Conservation (phyloP, 1,140 invertebrate species). For the Thrips palmi region DNA sequence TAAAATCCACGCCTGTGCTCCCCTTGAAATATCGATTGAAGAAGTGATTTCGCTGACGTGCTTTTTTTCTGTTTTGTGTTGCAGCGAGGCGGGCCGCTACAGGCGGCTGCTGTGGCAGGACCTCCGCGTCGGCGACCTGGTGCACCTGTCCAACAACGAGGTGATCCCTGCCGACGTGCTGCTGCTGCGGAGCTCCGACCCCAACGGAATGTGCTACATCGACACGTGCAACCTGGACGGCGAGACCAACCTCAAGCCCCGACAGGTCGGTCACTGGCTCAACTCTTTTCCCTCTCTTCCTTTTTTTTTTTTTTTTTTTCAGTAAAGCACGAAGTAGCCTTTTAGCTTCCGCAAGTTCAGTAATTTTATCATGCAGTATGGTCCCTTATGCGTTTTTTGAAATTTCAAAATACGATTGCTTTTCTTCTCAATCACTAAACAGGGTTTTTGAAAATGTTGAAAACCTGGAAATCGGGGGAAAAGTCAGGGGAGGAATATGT, state of each 20-base stretch:
- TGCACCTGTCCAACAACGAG: slow-evolving; percentile 93
- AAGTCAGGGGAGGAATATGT: too few species aligned
- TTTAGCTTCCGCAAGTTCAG: too few species aligned
- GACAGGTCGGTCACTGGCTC: slow-evolving; percentile 63
- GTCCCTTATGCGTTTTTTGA: too few species aligned
- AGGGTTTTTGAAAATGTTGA: too few species aligned
- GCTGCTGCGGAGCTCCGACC: slow-evolving; percentile 74
- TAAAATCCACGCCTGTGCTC: neutral
- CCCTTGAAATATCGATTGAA: slow-evolving; percentile 5
- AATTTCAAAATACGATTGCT: too few species aligned
- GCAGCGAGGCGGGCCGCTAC: slow-evolving; percentile 65
- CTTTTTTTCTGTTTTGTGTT: slow-evolving; percentile 21
- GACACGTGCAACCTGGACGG: slow-evolving; percentile 97
- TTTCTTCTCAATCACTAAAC: too few species aligned
- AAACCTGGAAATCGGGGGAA: too few species aligned
- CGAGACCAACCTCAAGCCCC: slow-evolving; percentile 96
- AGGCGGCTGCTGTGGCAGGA: slow-evolving; percentile 78
- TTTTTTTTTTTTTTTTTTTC: too few species aligned
- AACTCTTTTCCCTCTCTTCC: too few species aligned
- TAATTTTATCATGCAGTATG: too few species aligned
- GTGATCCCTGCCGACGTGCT: slow-evolving; percentile 91
- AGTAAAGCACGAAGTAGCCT: too few species aligned
- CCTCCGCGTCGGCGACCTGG: slow-evolving; percentile 80
- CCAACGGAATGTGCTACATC: slow-evolving; percentile 88
- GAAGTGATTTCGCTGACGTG: neutral